Base-by-base conservation (phyloP, 2,113 vertebrate genomes). In the Benitochromis conjunctus region DNA sequence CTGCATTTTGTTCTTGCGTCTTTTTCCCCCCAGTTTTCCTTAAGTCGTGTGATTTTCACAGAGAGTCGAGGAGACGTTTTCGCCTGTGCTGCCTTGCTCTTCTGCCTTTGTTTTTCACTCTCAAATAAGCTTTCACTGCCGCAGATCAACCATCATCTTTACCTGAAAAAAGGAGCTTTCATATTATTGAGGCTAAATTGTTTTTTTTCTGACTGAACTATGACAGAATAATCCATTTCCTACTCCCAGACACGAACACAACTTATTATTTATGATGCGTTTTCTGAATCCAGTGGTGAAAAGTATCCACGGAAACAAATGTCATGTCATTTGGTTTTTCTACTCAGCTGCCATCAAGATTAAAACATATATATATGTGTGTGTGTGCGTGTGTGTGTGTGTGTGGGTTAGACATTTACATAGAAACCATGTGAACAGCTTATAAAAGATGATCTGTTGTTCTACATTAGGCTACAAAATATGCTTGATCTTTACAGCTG, bases 31-130 rank as follows among this genome's bases (percentile, higher is more conserved):
- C 51, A 29, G 6, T 84, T 82, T 78, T 81, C 57, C 38, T 82
- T 8, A 76, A 29, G 13, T 9, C 14, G 31, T 69, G 56, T 58
- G 36, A 9, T 46, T 43, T 19, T 76, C 36, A 53, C 66, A n/a
- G 51, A 31, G 58, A 62, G 82, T 85, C 2, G 21, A 74, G 81
- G 80, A 87, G 89, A 86, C 92, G 41, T 85, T 66, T 64, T 71
- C 26, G 77, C 43, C 81, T 80, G 24, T 43, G 79, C 51, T 84
- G 53, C 88, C 7, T 9, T 84, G n/a, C 54, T 77, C 19, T 29
- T n/a, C 71, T 69, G 34, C 19, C 4, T 60, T 76, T 26, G 54
- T 53, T 54, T 54, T 83, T 43, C 6, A 19, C 34, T 69, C 82
- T 69, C 4, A 48, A 51, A 79, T 74, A 81, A 85, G 82, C 80